phyloP scores from a whole-genome alignment of 1,140 invertebrate genomes.

The Condylostylus longicornis region DNA sequence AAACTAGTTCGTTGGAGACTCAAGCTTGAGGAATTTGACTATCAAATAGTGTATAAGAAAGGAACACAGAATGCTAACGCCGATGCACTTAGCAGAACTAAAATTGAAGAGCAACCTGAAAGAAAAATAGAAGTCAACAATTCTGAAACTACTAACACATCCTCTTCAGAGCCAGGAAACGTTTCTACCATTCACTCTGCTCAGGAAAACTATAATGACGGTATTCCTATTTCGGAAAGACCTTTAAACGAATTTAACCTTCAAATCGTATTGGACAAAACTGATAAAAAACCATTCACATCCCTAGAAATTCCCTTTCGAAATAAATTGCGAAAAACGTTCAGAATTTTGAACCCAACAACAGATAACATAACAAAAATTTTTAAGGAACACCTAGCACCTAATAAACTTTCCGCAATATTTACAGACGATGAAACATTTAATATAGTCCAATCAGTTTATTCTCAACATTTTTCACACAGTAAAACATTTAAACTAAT shows the following conservation, averaged over 20 bases:
- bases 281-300: conserved; percentile 4
- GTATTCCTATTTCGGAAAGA: conserved; percentile 10
- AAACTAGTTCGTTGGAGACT: conserved; percentile 18
- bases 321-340: conserved; percentile 9
- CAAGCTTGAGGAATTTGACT: conserved; percentile 20
- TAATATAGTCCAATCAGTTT: conserved; percentile 4
- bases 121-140: not conserved
- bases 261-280: conserved; percentile 5
- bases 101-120: conserved; percentile 2
- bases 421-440: conserved; percentile 10
- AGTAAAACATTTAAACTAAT: conserved; percentile 16
- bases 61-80: conserved; percentile 23
- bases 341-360: conserved; percentile 2
- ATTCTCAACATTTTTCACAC: conserved; percentile 12
- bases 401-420: conserved; percentile 8
- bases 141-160: not conserved
- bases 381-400: conserved; percentile 10
- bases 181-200: conserved; percentile 5
- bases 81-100: conserved; percentile 15
- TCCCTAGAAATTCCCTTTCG: conserved; percentile 6
- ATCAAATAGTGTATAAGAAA: conserved; percentile 29
- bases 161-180: too few species aligned
- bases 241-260: conserved; percentile 11
- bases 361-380: conserved; percentile 8
- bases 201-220: conserved; percentile 3